Base-by-base conservation (phyloP, 1,140 invertebrate species). In the Drosophila bifasciata region DNA sequence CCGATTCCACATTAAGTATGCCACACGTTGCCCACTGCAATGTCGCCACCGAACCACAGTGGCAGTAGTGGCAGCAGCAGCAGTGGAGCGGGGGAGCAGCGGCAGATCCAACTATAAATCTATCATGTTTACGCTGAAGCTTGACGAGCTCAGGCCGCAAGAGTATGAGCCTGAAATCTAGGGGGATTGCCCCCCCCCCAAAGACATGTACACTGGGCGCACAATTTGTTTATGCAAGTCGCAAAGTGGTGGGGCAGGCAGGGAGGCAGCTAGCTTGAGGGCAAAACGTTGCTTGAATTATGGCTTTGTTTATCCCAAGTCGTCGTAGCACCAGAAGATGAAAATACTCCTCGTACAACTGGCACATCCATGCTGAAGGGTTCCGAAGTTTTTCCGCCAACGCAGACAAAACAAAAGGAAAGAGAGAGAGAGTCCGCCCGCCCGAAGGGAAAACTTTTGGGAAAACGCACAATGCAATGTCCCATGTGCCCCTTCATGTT, bases 281-380 rank as follows among this genome's bases (percentile, higher is more conserved):
- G 72, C 62, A 84, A 85, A 71, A 72, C 80, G 80, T 85, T 86
- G 68, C 81, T 86, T 86, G 81, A 86, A 75, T 86, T 86, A 86
- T 86, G 77, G 77, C 81, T 86, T 86, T 86, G 81, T 86, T 86
- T 86, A 86, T 86, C 80, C 81, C 81, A 76, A 86, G 60, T 85
- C 59, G 76, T n/a, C n/a, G n/a, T n/a, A 0, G 25, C 49, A 73
- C 63, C 58, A 74, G 61, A 59, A 63, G 41, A 56, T 67, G 74
- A 85, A 70, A 36, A 36, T 36, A 36, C 32, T 36, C 19, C n/a
- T n/a, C 32, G 11, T 51, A 75, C 57, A 67, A 75, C 61, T 70
- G 44, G 64, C 48, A 52, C 48, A 52, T 16, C 55, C 32, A 41
- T 28, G 21, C 50, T 39, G 50, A 60, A 55, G 46, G 53, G 46